phyloP scores from a whole-genome alignment of 2,797 vertebrate species.

The Acanthis flammea region DNA sequence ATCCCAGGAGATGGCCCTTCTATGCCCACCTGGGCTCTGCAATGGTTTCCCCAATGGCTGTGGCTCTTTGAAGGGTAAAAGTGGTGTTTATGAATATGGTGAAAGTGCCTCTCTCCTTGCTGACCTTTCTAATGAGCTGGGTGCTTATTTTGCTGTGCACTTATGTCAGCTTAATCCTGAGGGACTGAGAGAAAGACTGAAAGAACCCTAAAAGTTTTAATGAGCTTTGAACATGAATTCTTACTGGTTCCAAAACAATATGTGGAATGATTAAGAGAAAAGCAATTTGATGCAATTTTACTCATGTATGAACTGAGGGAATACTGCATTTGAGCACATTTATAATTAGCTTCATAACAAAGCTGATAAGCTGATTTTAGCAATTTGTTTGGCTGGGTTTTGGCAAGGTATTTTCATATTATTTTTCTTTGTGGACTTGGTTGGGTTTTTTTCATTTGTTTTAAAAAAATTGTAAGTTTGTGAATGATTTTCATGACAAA shows the following conservation, averaged over 20 bases:
- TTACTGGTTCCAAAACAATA: not conserved
- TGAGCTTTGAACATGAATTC: not conserved
- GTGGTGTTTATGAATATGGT: not conserved
- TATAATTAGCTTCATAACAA: not conserved
- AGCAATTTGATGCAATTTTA: not conserved
- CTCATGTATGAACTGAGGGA: not conserved
- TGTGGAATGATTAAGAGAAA: not conserved
- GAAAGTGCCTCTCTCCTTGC: not conserved
- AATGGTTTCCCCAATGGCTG: not conserved
- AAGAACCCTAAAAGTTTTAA: not conserved
- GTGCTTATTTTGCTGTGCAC: not conserved
- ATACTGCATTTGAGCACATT: not conserved
- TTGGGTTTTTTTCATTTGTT: not conserved
- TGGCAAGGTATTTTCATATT: not conserved
- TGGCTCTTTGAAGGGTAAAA: not conserved
- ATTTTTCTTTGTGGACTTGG: not conserved
- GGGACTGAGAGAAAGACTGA: not conserved
- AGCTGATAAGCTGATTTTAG: not conserved
- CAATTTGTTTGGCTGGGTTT: not conserved
- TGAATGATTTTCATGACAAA: not conserved
- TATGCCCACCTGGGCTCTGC: not conserved
- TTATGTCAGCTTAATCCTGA: not conserved
- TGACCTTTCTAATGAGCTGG: not conserved
- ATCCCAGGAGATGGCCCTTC: not conserved
- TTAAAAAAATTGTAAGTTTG: not conserved